Conservation (phyloP, 1,140 invertebrate species). For the Cydia strobilella region DNA sequence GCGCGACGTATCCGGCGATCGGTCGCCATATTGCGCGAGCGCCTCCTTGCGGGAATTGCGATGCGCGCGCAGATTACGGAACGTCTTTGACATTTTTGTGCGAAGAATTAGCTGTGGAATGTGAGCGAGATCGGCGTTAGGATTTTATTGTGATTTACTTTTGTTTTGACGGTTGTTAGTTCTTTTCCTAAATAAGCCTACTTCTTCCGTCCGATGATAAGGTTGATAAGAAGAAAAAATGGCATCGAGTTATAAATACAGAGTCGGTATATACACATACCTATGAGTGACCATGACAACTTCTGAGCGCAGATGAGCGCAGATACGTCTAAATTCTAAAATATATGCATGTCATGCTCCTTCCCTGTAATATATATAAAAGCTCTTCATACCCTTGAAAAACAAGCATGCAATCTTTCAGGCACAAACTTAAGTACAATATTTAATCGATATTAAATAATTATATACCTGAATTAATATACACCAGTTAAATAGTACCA, state of each 20-base stretch:
- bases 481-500: neutral
- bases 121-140: slow-evolving; percentile 28
- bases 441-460: neutral
- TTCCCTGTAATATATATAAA: too few relatives aligned
- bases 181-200: too few relatives aligned
- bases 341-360: too few relatives aligned
- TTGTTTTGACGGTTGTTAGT: neutral
- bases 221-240: too few relatives aligned
- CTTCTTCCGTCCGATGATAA: too few relatives aligned
- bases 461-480: neutral
- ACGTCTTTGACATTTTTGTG: slow-evolving; percentile 27
- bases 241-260: too few relatives aligned
- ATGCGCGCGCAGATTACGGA: neutral
- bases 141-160: slow-evolving; percentile 12
- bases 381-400: neutral
- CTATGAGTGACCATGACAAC: too few relatives aligned
- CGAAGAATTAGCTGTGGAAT: slow-evolving; percentile 51
- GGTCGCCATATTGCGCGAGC: slow-evolving; percentile 38
- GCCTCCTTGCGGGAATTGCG: neutral
- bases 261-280: too few relatives aligned
- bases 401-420: neutral
- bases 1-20: slow-evolving; percentile 48
- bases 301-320: too few relatives aligned
- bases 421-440: neutral
- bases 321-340: too few relatives aligned